These are phyloP conservation scores for Antechinus stuartii DNA, from an alignment of 2,113 vertebrate genomes.

Conservation along the genomic window DNA sequence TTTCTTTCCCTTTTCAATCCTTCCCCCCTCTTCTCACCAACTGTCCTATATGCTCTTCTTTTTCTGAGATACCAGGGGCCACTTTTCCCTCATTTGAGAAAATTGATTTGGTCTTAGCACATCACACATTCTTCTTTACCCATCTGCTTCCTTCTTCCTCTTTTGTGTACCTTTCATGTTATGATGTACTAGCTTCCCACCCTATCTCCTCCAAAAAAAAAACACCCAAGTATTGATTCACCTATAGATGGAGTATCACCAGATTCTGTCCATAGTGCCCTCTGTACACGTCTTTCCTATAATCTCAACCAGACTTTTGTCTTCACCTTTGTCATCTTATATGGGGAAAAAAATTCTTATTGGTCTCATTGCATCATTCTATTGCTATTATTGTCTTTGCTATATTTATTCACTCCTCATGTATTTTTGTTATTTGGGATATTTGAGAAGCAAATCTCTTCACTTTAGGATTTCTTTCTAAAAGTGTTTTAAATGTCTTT, in stretches of 20 bases:
- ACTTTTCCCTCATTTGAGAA: background rate
- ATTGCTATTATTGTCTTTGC: background rate
- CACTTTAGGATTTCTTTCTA: background rate
- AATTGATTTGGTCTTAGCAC: background rate
- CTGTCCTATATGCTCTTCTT: background rate
- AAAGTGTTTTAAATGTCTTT: background rate
- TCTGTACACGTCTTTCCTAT: background rate
- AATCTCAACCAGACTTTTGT: background rate
- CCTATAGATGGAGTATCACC: background rate
- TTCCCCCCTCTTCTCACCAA: background rate
- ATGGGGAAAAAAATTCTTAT: background rate
- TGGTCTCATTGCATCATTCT: background rate
- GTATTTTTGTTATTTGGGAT: background rate
- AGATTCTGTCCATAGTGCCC: background rate
- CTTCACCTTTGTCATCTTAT: background rate
- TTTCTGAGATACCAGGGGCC: background rate
- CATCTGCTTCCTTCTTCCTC: background rate
- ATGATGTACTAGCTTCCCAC: background rate
- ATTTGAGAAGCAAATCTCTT: background rate
- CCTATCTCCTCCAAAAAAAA: background rate
- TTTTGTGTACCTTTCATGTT: background rate
- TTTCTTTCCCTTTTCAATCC: background rate
- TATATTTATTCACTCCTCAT: background rate
- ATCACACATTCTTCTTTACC: background rate
- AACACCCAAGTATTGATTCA: background rate